A percentile compares a stretch with the other conserved stretches of the same genome.
phyloP scores from a whole-genome alignment of 2,797 vertebrate species.

The Micropoecilia bifurca region DNA sequence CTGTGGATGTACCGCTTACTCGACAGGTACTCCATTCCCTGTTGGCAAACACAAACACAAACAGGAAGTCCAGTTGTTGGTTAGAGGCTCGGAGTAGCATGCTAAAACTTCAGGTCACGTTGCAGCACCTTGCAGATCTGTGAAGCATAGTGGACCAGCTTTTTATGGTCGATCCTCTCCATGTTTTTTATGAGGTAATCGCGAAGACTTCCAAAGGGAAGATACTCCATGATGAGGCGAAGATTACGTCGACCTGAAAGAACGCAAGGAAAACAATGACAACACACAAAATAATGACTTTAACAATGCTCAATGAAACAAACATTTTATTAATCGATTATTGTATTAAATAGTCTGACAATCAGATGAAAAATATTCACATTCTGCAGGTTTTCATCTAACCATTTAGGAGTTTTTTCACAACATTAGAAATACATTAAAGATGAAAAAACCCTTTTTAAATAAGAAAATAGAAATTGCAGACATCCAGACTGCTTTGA shows the following conservation, averaged over 20 bases:
- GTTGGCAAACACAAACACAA: constrained; percentile 10
- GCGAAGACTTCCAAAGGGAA: constrained; percentile 94
- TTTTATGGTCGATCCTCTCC: constrained; percentile 91
- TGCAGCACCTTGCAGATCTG: constrained; percentile 94
- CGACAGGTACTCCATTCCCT: constrained; percentile 98
- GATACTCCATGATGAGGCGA: constrained; percentile 95
- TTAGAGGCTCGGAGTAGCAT: not conserved
- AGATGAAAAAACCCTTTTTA: too few relatives aligned
- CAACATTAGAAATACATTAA: too few relatives aligned
- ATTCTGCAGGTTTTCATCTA: too few relatives aligned
- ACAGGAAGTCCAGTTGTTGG: not conserved
- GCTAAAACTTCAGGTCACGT: not conserved
- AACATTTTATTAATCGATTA: not conserved
- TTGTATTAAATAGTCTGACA: too few relatives aligned
- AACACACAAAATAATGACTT: not conserved
- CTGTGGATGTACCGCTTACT: constrained; percentile 95
- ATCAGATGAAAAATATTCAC: too few relatives aligned
- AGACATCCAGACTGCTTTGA: not conserved
- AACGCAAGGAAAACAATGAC: not conserved
- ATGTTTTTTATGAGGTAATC: constrained; percentile 96
- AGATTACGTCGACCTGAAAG: constrained; percentile 89
- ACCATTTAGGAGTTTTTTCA: too few relatives aligned
- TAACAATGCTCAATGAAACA: not conserved
- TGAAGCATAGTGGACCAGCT: constrained; percentile 91
- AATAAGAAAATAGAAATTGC: too few relatives aligned